These are phyloP conservation scores for Amaurobius ferox DNA, from an alignment of 2,888 invertebrate species.

Conservation along the genomic window DNA sequence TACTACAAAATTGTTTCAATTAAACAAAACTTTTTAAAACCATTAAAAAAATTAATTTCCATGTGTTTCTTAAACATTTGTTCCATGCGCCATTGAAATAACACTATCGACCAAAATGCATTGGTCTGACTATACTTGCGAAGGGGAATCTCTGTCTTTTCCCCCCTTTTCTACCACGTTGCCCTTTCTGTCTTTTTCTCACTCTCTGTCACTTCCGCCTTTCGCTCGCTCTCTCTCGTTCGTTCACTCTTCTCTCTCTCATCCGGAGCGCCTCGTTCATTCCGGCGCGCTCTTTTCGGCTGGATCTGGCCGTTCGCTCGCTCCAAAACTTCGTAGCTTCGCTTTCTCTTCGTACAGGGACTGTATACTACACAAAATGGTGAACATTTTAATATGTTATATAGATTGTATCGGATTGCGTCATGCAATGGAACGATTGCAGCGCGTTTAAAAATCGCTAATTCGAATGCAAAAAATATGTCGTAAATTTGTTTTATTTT, in stretches of 20 bases:
- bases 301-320: conserved; percentile 22
- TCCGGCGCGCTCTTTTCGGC: conserved; percentile 16
- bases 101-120: conserved; percentile 23
- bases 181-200: conserved; percentile 70
- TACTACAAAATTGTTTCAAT: background rate
- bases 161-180: conserved; percentile 46
- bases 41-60: background rate
- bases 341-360: conserved; percentile 42
- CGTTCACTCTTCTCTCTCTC: conserved; percentile 26
- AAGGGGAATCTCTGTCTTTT: conserved; percentile 64
- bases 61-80: background rate
- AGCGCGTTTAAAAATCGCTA: too few relatives aligned
- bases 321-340: conserved; percentile 58
- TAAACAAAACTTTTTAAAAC: background rate
- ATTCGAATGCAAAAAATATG: too few relatives aligned
- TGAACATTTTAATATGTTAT: background rate
- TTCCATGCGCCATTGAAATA: background rate
- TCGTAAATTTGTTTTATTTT: too few relatives aligned
- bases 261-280: conserved; percentile 19
- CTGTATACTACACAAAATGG: conserved; percentile 15
- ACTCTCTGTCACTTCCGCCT: conserved; percentile 50
- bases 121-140: conserved; percentile 47
- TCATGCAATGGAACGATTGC: too few relatives aligned
- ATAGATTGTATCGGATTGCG: background rate
- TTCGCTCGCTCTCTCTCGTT: conserved; percentile 5